Base-by-base conservation (phyloP, 2,113 vertebrate genomes). In the Oreotrochilus melanogaster region DNA sequence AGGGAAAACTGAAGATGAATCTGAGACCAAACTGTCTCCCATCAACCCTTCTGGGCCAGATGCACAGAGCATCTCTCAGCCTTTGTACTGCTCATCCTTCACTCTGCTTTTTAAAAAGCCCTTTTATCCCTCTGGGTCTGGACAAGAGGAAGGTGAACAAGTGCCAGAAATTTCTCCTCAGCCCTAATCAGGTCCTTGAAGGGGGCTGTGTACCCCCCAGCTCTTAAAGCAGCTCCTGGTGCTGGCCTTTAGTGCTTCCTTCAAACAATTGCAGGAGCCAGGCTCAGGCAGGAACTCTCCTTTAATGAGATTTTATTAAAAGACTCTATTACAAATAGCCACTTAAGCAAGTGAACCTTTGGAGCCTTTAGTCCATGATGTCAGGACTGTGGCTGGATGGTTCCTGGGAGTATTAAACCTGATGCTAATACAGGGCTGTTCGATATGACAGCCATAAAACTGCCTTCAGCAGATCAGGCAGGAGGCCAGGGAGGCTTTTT, bases 231-330 rank as follows among this genome's bases (percentile, higher is more conserved):
- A 0, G 42, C 81, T 75, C 6, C 0, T 2, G 4, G 24, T 18
- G 47, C 53, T 78, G 85, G 12, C 24, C 70, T 28, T 42, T 13
- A 30, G 33, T 79, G 62, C 71, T 93, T 66, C 1, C 3, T 69
- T 93, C 78, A 56, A 79, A 69, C 74, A 70, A 62, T 37, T 54
- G 47, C 71, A 93, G 65, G 86, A 85, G 88, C 60, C 4, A 2
- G 78, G 84, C 86, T 91, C 0, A 3, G 79, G 43, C 94, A 96
- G 80, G 82, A 96, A 75, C 82, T 89, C 74, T 74, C 78, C 70
- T 94, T 88, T 92, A 97, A 96, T 89, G 93, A 94, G 88, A 51
- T 91, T 91, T 96, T 95, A 96, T 97, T 97, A 97, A 95, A 97
- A 95, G 93, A 74, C 86, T 95, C 87, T 79, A 8, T 96, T 95